Evolutionary conservation across 1,140 invertebrate species (phyloP), one percentile per base, ranked within the genome.

Genomic region (Amphibalanus amphitrite): DNA sequence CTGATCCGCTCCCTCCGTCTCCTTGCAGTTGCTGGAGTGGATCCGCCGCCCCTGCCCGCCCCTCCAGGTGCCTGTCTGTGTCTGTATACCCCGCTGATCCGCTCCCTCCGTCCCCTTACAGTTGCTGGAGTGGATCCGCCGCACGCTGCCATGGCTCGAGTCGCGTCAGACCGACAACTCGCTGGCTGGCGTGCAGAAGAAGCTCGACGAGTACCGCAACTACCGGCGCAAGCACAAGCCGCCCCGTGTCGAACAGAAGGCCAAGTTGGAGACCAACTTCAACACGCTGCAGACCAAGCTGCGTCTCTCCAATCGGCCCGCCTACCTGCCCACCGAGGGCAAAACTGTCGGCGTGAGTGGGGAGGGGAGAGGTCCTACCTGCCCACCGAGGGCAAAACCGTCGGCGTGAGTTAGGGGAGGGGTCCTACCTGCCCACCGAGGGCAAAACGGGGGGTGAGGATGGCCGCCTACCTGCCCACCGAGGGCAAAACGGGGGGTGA

Each of bases 141-240:
- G 93, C 78, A 98, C 95, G 26, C 94, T 95, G 86, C 96, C 96
- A 0, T 99, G 96, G 96, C 83, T 98, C 76, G 92, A 95, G 80
- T 96, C 93, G 77, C 88, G 96, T 76, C 93, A 95, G 78, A 95
- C 93, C 40, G 96, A 99, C 83, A 98, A 98, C 83, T 97, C 96
- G 29, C 85, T 99, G 74, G 90, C 91, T 67, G 94, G 94, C 29
- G 95, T 95, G 76, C 95, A 97, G 79, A 94, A 95, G 83, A 98
- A 98, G 82, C 83, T 99, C 71, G 95, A 98, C 80, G 96, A 98
- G 80, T 99, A 98, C 81, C 89, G 96, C 78, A 96, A 95, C 77
- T 99, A 99, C 84, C 86, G 95, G 76, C 90, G 95, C 79, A 93
- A 95, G 81, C 94, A 98, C 81, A 99, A 99, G 85, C 96, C 96